A percentile compares a stretch with the other conserved stretches of the same genome.
phyloP scores from a whole-genome alignment of 2,113 vertebrate genomes.

The Malaclemys terrapin region DNA sequence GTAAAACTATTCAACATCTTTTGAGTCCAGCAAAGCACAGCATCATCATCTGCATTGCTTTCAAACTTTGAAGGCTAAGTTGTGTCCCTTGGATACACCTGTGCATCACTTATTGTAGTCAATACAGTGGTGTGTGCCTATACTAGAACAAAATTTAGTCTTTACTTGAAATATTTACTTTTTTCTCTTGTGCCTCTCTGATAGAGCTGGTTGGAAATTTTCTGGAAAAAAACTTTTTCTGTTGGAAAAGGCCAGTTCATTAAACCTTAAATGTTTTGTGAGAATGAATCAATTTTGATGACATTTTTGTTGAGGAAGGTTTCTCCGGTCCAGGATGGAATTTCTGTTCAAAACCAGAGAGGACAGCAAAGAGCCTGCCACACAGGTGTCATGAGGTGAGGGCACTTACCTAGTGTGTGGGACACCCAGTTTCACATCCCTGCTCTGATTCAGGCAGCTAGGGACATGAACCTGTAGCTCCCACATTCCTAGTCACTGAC shows the following conservation, averaged over 20 bases:
- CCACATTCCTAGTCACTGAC: not conserved
- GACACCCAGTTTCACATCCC: not conserved
- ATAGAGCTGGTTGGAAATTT: not conserved
- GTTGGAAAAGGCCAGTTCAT: not conserved
- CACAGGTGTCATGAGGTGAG: not conserved
- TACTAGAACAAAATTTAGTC: not conserved
- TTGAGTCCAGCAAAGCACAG: constrained; percentile 17
- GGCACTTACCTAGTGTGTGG: not conserved
- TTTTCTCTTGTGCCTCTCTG: not conserved
- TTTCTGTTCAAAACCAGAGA: not conserved
- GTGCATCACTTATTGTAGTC: not conserved
- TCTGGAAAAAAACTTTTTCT: not conserved
- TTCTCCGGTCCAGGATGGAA: not conserved
- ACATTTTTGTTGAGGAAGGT: not conserved
- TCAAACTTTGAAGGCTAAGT: not conserved
- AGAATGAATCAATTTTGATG: not conserved
- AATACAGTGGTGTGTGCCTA: not conserved
- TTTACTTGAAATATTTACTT: not conserved
- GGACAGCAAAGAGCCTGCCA: not conserved
- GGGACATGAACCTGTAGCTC: not conserved
- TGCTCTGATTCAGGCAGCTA: not conserved
- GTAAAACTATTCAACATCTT: constrained; percentile 58
- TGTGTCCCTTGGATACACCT: not conserved
- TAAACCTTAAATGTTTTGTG: not conserved
- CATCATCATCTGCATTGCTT: constrained; percentile 6